Percentiles rank a stretch among this genome's conserved stretches.
phyloP scores from a whole-genome alignment of 2,797 vertebrate species.

The Ceyx erithaca region DNA sequence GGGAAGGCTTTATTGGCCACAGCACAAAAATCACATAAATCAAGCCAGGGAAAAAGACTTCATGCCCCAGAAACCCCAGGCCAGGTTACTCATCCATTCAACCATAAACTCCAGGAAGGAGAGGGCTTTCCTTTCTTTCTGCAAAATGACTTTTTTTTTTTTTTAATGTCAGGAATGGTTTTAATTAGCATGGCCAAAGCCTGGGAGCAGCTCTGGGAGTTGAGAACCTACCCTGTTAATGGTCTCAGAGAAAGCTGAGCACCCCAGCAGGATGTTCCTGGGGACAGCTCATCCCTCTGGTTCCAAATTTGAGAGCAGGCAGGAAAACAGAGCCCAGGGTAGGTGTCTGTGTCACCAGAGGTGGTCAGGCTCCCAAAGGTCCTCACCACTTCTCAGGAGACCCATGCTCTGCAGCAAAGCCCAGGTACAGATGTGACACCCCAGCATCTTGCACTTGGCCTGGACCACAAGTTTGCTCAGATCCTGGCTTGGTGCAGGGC shows the following conservation, averaged over 20 bases:
- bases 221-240: not conserved
- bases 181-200: conserved; percentile 45
- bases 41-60: conserved; percentile 29
- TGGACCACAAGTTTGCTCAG: not conserved
- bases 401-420: not conserved
- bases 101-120: conserved; percentile 23
- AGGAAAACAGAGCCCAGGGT: fast-evolving
- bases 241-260: not conserved
- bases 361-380: not conserved
- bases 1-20: not conserved
- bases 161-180: conserved; percentile 62
- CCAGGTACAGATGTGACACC: fast-evolving
- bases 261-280: not conserved
- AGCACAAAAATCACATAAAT: conserved; percentile 35
- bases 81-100: conserved; percentile 8
- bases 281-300: not conserved
- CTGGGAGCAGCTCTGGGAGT: not conserved
- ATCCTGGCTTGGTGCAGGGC: not conserved
- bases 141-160: conserved; percentile 22
- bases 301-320: fast-evolving
- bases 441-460: not conserved
- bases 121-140: conserved; percentile 39
- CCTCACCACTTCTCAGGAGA: not conserved
- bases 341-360: not conserved
- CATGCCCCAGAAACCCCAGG: conserved; percentile 21